Conservation (phyloP, 2,888 invertebrate species). For the Pristionchus maxplancki region DNA sequence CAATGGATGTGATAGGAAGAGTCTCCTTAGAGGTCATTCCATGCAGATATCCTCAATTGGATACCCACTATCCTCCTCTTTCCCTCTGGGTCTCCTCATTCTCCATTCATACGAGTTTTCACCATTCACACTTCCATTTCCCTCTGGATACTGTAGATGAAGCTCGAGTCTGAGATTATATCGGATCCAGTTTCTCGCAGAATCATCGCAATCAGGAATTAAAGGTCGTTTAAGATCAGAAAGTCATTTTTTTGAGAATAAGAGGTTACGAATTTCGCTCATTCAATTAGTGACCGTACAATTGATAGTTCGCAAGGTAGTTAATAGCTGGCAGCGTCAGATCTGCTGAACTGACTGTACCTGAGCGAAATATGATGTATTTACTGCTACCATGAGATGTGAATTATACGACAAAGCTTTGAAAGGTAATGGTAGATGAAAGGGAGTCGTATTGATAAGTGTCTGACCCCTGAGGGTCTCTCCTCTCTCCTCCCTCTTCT, state of each 20-base stretch:
- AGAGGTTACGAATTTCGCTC: no score
- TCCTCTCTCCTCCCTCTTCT: background rate
- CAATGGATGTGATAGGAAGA: conserved; percentile 5
- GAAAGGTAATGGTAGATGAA: background rate
- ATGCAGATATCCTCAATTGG: background rate
- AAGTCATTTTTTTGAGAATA: no score
- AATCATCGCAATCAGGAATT: no score
- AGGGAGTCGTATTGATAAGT: background rate
- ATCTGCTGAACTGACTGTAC: background rate
- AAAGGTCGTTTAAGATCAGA: no score
- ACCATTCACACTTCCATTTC: background rate
- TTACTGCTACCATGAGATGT: background rate
- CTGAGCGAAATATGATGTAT: background rate
- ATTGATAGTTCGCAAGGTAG: no score
- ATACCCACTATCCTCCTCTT: background rate
- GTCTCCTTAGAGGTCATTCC: background rate
- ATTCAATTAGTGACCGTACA: no score
- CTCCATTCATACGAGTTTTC: background rate
- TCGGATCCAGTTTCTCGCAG: background rate
- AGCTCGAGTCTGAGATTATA: background rate
- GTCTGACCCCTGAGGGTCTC: conserved; percentile 8
- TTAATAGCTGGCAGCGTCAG: no score
- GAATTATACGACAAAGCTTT: no score
- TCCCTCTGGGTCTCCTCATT: conserved; percentile 5
- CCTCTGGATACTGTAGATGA: conserved; percentile 17